These are phyloP conservation scores for Coreoperca whiteheadi DNA, from an alignment of 2,113 vertebrate species.

Conservation along the genomic window DNA sequence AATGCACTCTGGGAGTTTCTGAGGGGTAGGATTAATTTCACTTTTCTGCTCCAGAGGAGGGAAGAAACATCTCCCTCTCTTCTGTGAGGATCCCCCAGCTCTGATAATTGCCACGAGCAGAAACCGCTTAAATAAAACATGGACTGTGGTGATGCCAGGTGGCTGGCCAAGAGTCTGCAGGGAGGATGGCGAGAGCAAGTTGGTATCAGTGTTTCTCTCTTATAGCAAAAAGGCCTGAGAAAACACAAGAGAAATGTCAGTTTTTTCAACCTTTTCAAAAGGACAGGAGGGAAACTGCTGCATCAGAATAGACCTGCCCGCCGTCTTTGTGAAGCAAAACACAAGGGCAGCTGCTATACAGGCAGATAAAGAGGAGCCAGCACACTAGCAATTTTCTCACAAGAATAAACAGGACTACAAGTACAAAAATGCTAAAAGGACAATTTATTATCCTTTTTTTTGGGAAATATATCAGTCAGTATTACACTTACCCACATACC, in stretches of 20 bases:
- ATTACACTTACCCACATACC: not conserved
- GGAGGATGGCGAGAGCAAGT: slow-evolving; percentile 25
- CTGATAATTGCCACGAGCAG: slow-evolving; percentile 45
- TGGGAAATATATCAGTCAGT: not conserved
- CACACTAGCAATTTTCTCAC: not conserved
- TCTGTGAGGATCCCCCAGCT: slow-evolving; percentile 35
- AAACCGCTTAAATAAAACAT: slow-evolving; percentile 63
- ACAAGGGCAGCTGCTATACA: not conserved
- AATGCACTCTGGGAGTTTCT: slow-evolving; percentile 26
- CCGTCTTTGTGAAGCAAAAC: not conserved
- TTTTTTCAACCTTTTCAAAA: not conserved
- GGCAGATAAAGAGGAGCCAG: not conserved
- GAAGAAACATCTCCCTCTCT: slow-evolving; percentile 29
- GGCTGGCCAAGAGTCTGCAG: slow-evolving; percentile 7
- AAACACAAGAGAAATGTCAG: slow-evolving; percentile 24
- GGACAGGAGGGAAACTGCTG: slow-evolving; percentile 17
- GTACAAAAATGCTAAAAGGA: not conserved
- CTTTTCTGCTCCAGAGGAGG: slow-evolving; percentile 43
- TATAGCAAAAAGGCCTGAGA: slow-evolving; percentile 10
- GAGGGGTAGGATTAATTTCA: slow-evolving; percentile 54
- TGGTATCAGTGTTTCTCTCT: slow-evolving; percentile 23
- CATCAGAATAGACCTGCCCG: not conserved
- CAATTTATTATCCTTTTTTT: not conserved
- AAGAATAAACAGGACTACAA: not conserved
- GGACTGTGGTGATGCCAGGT: slow-evolving; percentile 9